A percentile compares a stretch with the other conserved stretches of the same genome.
phyloP scores from a whole-genome alignment of 2,888 invertebrate genomes.

The Plagiodera versicolora region DNA sequence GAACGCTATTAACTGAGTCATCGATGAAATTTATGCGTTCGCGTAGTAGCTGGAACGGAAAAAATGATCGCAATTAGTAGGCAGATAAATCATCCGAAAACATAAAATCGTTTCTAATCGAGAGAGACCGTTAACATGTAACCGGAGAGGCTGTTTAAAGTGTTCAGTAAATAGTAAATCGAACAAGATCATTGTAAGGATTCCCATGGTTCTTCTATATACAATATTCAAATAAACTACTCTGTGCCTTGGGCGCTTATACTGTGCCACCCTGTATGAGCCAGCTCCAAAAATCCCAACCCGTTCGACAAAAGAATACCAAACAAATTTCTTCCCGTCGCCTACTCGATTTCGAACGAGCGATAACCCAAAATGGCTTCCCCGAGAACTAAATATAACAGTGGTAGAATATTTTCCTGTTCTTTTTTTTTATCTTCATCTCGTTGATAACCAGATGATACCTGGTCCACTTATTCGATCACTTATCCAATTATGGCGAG shows the following conservation, averaged over 20 bases:
- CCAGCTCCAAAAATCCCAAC: not conserved
- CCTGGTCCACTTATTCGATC: not conserved
- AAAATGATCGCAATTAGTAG: conserved; percentile 7
- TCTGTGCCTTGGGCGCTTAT: too few relatives aligned
- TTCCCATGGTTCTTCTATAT: too few relatives aligned
- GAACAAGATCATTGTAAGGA: too few relatives aligned
- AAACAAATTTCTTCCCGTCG: not conserved
- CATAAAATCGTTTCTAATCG: conserved; percentile 5
- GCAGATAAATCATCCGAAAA: conserved; percentile 11
- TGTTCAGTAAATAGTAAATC: not conserved
- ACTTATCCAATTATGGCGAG: not conserved
- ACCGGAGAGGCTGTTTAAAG: not conserved
- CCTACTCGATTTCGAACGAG: not conserved
- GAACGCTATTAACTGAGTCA: not conserved
- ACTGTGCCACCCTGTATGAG: not conserved
- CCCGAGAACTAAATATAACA: conserved; percentile 3
- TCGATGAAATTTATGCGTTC: not conserved
- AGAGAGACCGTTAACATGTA: conserved; percentile 3
- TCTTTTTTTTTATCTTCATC: not conserved
- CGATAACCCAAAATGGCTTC: not conserved
- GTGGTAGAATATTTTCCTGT: not conserved
- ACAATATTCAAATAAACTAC: too few relatives aligned
- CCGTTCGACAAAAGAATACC: not conserved
- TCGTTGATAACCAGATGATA: not conserved
- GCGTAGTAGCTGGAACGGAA: not conserved